phyloP scores from a whole-genome alignment of 53 echinoderm and acorn worm species.

The Antedon mediterranea region DNA sequence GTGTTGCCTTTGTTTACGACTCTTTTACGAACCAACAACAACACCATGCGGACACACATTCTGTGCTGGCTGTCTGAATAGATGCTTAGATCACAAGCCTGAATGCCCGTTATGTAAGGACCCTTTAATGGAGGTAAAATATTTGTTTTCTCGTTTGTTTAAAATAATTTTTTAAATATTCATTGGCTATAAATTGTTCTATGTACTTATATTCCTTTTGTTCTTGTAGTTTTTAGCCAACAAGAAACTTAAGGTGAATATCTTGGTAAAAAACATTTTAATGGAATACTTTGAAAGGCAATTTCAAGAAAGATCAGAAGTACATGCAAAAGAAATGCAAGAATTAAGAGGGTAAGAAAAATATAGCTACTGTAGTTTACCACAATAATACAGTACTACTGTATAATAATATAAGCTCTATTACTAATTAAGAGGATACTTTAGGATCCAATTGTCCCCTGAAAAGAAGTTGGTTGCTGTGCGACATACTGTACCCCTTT shows the following conservation, averaged over 20 bases:
- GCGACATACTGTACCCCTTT: no score
- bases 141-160: no score
- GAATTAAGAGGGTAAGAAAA: conserved; percentile 45
- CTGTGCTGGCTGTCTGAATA: conserved; percentile 62
- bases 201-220: no score
- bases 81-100: conserved; percentile 77
- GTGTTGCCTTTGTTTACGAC: conserved; percentile 66
- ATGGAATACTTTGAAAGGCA: conserved; percentile 40
- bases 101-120: conserved; percentile 80
- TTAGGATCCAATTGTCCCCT: no score
- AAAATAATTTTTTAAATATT: no score
- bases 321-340: conserved; percentile 45
- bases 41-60: conserved; percentile 96
- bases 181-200: no score
- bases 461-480: no score
- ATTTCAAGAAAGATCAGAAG: conserved; percentile 28
- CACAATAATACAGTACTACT: no score
- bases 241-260: conserved; percentile 30
- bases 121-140: conserved; percentile 53
- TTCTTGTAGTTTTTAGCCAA: conserved; percentile 51
- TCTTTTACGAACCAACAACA: conserved; percentile 70
- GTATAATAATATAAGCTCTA: no score
- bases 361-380: no score
- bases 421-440: no score
- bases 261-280: conserved; percentile 28